A percentile compares a stretch with the other conserved stretches of the same genome.
Evolutionary conservation across 2,888 invertebrate species (phyloP).

Genomic region (Phaonia tiefii): DNA sequence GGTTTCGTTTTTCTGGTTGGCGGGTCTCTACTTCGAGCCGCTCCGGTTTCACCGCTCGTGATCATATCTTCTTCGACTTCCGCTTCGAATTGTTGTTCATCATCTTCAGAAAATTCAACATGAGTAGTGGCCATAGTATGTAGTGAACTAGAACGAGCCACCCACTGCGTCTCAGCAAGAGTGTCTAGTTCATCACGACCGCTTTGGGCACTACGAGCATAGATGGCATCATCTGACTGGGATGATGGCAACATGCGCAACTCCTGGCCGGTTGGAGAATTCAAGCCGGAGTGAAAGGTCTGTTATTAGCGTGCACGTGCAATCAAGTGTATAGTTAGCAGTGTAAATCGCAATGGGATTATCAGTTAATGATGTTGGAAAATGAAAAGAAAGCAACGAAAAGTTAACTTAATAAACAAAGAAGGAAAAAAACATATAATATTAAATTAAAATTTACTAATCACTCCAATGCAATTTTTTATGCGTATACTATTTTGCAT

Average conservation of each 20-base stretch:
- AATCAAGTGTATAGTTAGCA: slow-evolving; percentile 48
- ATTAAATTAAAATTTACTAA: slow-evolving; percentile 10
- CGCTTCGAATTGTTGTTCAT: slow-evolving; percentile 64
- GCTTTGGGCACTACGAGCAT: slow-evolving; percentile 58
- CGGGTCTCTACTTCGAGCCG: slow-evolving; percentile 77
- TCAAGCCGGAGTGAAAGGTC: slow-evolving; percentile 69
- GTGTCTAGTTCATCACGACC: slow-evolving; percentile 67
- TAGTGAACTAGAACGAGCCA: slow-evolving; percentile 75
- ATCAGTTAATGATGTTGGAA: slow-evolving; percentile 60
- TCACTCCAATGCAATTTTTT: too few species aligned
- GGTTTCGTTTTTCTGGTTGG: slow-evolving; percentile 74
- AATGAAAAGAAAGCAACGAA: slow-evolving; percentile 66
- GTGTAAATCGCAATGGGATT: slow-evolving; percentile 53
- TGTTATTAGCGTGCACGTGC: slow-evolving; percentile 67
- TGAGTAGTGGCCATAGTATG: slow-evolving; percentile 70
- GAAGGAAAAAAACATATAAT: slow-evolving; percentile 18
- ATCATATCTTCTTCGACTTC: slow-evolving; percentile 56
- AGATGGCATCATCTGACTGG: slow-evolving; percentile 75
- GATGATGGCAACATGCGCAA: slow-evolving; percentile 73
- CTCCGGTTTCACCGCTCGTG: slow-evolving; percentile 73
- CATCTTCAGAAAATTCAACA: slow-evolving; percentile 73
- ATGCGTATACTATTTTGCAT: too few species aligned
- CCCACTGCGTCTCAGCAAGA: slow-evolving; percentile 52
- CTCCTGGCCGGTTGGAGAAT: slow-evolving; percentile 57
- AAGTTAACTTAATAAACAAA: slow-evolving; percentile 57